Evolutionary conservation across 2,797 vertebrate species (phyloP).

Genomic region (Hippoglossus hippoglossus): DNA sequence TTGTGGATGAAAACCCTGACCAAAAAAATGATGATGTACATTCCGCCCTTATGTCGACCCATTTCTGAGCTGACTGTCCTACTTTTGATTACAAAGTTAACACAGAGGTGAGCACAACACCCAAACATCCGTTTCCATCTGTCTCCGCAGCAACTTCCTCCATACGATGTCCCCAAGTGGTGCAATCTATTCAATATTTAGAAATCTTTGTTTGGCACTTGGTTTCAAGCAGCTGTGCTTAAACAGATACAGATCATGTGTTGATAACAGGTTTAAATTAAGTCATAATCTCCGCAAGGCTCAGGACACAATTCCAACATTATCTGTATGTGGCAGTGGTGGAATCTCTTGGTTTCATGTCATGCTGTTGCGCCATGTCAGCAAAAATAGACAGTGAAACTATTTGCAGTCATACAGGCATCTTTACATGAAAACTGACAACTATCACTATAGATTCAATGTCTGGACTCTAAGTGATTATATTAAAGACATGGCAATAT

Average conservation of each 20-base stretch:
- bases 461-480: neutral
- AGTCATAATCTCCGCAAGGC: neutral
- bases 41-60: too few relatives aligned
- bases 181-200: neutral
- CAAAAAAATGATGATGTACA: too few relatives aligned
- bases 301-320: neutral
- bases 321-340: too few relatives aligned
- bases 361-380: neutral
- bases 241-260: constrained; percentile 3
- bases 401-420: neutral
- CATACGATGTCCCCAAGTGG: neutral
- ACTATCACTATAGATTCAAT: neutral
- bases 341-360: neutral
- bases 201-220: constrained; percentile 1
- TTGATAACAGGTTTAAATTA: neutral
- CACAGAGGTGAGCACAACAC: neutral
- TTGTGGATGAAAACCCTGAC: neutral
- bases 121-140: neutral
- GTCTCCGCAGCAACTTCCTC: neutral
- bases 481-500: neutral
- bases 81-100: neutral
- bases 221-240: neutral
- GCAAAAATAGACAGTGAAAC: neutral
- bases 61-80: neutral
- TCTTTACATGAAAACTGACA: neutral